Base-by-base conservation (phyloP, 2,888 invertebrate species). In the Imbricaverruca yamaguchii region DNA sequence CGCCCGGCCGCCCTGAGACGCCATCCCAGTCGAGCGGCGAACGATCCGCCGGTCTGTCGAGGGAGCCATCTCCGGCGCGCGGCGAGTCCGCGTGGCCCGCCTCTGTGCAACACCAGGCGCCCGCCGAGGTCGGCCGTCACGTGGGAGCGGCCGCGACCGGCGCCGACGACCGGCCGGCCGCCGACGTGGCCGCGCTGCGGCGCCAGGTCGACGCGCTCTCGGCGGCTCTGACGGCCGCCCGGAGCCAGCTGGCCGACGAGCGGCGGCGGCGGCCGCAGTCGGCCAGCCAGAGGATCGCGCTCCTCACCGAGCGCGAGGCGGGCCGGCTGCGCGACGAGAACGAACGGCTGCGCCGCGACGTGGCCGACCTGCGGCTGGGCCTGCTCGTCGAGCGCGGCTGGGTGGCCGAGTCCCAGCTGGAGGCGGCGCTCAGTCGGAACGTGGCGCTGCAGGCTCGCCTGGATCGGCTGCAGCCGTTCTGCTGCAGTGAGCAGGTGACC, bases 201-300 rank as follows among this genome's bases (percentile, higher is more conserved):
- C 59, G 7, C 12, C 59, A 59, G 59, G 59, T 59, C 15, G 15
- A 1, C 59, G 11, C 59, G 15, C 59, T 59, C 59, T 13, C 59
- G 59, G 2, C 59, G 59, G 11, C 59, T 59, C 59, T 59, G 59
- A 15, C 59, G 59, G 12, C 12, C 59, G 15, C 15, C 15, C 59
- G 7, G 59, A 3, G 69, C 15, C 21, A 9, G 25, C 21, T 7
- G 39, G 25, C 69, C 13, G 39, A 39, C 11, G 23, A 9, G 69
- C 25, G 15, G 13, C 39, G 0, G 15, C 25, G 69, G 12, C 3
- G 25, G 7, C 15, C 25, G 1, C 25, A 69, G 39, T 13, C 69
- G 69, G 11, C 69, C 69, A 69, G 69, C 25, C 69, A 69, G 69
- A 25, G 69, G 25, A 69, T 69, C 39, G 69, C 69, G 11, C 69